A percentile compares a stretch with the other conserved stretches of the same genome.
These are phyloP conservation scores for Merluccius polli DNA, from an alignment of 2,797 vertebrate genomes.

Conservation along the genomic window DNA sequence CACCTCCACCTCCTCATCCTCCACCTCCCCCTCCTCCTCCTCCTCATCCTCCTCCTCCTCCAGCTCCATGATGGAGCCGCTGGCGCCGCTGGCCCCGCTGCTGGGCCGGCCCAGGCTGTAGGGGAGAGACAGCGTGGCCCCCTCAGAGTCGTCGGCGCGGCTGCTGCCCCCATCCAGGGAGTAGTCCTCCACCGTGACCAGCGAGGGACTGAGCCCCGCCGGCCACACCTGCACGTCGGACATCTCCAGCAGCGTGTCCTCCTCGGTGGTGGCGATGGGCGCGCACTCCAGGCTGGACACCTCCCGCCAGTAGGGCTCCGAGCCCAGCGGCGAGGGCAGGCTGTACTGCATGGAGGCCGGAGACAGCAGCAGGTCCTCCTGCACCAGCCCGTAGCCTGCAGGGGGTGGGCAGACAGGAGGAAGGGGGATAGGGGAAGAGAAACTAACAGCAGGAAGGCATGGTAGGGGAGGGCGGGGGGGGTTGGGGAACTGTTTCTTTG, in stretches of 20 bases:
- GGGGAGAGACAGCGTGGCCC: constrained; percentile 79
- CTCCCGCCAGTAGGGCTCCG: constrained; percentile 96
- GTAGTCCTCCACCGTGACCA: constrained; percentile 96
- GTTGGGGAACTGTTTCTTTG: constrained; percentile 9
- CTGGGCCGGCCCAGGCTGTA: constrained; percentile 79
- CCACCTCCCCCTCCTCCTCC: constrained; percentile 72
- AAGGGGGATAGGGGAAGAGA: constrained; percentile 73
- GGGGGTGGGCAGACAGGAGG: constrained; percentile 74
- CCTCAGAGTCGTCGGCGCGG: constrained; percentile 89
- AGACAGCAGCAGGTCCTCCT: constrained; percentile 96
- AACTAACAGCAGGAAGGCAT: constrained; percentile 75
- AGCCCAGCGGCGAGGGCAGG: constrained; percentile 88
- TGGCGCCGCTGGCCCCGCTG: constrained; percentile 76
- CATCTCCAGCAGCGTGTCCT: constrained; percentile 93
- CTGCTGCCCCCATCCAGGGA: constrained; percentile 96
- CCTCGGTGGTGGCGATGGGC: constrained; percentile 90
- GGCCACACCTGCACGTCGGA: constrained; percentile 97
- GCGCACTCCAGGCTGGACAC: constrained; percentile 91
- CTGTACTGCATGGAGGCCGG: constrained; percentile 95
- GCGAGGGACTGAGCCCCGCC: constrained; percentile 86
- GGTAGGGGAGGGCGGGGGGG: constrained; percentile 23
- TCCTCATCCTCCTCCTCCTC: constrained; percentile 89
- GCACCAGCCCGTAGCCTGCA: constrained; percentile 90
- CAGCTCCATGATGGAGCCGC: constrained; percentile 93
- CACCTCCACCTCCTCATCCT: constrained; percentile 61